Percentiles rank a stretch among this genome's conserved stretches.
Evolutionary conservation across 2,797 vertebrate species (phyloP).

Genomic region (Heteromormyrus szaboi): DNA sequence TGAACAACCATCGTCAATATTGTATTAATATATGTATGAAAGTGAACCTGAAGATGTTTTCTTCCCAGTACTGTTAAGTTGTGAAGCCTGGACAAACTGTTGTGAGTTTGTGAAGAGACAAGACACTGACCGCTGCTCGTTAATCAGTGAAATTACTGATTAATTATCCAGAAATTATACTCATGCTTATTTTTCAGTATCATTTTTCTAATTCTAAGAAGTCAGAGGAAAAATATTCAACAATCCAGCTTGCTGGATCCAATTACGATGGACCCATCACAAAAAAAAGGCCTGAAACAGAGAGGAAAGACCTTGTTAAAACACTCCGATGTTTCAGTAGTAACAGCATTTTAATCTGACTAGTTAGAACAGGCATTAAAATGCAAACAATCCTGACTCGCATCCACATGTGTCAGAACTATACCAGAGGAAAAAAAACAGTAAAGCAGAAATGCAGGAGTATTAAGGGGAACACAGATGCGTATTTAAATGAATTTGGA

Average conservation of each 20-base stretch:
- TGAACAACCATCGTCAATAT: not conserved
- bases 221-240: not conserved
- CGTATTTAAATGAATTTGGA: not conserved
- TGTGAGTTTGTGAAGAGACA: not conserved
- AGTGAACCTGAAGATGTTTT: not conserved
- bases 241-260: not conserved
- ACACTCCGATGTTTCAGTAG: not conserved
- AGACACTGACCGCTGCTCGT: not conserved
- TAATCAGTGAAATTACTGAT: not conserved
- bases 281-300: not conserved
- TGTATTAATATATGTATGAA: slow-evolving; percentile 1
- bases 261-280: not conserved
- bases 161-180: not conserved
- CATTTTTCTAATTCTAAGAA: not conserved
- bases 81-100: not conserved
- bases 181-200: not conserved
- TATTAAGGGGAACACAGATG: not conserved
- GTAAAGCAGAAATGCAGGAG: not conserved
- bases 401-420: not conserved
- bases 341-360: not conserved
- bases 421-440: not conserved
- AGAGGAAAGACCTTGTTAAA: not conserved
- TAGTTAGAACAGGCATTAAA: not conserved
- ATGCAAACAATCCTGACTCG: not conserved
- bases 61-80: not conserved